Evolutionary conservation across 2,888 invertebrate genomes (phyloP), one percentile per base, ranked within the genome.

Genomic region (Phyllotreta striolata): DNA sequence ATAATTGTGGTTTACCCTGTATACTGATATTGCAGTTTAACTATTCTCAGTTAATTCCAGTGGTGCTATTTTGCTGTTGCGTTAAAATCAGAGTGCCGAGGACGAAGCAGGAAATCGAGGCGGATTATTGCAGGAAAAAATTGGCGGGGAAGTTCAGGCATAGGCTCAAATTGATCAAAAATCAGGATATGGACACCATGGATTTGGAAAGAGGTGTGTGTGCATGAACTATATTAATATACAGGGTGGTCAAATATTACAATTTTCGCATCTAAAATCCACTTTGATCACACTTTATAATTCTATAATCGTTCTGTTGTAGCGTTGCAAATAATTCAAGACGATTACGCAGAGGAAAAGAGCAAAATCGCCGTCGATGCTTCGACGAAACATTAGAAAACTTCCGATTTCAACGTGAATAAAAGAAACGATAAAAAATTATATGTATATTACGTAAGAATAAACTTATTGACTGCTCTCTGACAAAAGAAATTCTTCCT

Each of bases 61-160:
- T 92, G 66, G 89, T 96, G 69, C 87, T 94, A 77, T 83, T 95
- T 58, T 96, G 96, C 79, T 96, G 96, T 78, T 95, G 95, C 78
- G 87, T 95, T 75, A 91, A 92, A 70, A 93, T 95, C 81, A 89
- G 96, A 40, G 92, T 97, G 71, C 96, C 96, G 0, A 86, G 96
- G 58, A 96, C 96, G 0, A 96, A 96, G 79, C 95, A 96, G 81
- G 95, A 96, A 82, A 96, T 97, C 68, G 95, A 96, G 79, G 95
- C 95, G 0, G 95, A 96, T 81, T 95, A 92, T 81, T 89, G 92
- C 73, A 85, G 96, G 13, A 89, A 92, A 74, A 91, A 89, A 80
- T 88, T 96, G 52, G 90, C 94, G 0, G 86, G 87, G 72, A 93
- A 91, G 79, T 96, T 96, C 80, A 87, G 91, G 7, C 89, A 91